phyloP scores from a whole-genome alignment of 37 sponge, comb jelly and placozoan species.

The Aplysina aerophoba region DNA sequence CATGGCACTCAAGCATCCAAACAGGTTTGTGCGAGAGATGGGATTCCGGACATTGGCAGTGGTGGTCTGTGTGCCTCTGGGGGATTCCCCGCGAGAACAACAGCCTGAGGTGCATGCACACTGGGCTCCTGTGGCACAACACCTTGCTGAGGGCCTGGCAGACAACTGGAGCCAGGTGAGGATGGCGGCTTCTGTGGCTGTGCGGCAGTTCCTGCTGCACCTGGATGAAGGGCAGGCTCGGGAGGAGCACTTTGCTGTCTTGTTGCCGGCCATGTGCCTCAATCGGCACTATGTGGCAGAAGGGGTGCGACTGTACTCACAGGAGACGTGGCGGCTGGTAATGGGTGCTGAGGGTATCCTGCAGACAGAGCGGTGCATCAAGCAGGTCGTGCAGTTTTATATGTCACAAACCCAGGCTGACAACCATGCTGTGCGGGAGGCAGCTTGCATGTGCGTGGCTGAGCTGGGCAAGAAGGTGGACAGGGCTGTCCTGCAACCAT shows the following conservation, averaged over 20 bases:
- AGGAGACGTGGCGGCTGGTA: conserved; percentile 88
- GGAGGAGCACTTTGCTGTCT: conserved; percentile 45
- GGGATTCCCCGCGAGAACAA: background rate
- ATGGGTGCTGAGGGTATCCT: conserved; percentile 68
- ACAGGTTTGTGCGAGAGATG: conserved; percentile 94
- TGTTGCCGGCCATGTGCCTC: conserved; percentile 92
- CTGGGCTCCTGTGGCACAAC: conserved; percentile 51
- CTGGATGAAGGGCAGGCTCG: conserved; percentile 24
- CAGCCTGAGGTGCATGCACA: background rate
- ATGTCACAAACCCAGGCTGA: conserved; percentile 78
- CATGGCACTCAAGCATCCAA: conserved; percentile 77
- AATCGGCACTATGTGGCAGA: conserved; percentile 98
- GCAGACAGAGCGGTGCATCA: conserved; percentile 75
- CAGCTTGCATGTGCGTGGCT: conserved; percentile 95
- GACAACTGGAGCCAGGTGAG: conserved; percentile 99
- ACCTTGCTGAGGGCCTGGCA: conserved; percentile 77
- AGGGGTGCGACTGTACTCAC: conserved; percentile 93
- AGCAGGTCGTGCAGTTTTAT: conserved; percentile 77
- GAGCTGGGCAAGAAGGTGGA: conserved; percentile 90
- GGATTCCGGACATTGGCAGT: conserved; percentile 68
- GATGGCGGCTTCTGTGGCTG: conserved; percentile 89
- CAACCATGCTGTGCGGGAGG: conserved; percentile 95
- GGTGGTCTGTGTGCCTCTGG: conserved; percentile 31
- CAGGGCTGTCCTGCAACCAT: conserved; percentile 46
- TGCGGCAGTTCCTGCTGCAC: conserved; percentile 74